Evolutionary conservation across 64 coral and sea anemone genomes (phyloP).

Genomic region (Montipora sp.): DNA sequence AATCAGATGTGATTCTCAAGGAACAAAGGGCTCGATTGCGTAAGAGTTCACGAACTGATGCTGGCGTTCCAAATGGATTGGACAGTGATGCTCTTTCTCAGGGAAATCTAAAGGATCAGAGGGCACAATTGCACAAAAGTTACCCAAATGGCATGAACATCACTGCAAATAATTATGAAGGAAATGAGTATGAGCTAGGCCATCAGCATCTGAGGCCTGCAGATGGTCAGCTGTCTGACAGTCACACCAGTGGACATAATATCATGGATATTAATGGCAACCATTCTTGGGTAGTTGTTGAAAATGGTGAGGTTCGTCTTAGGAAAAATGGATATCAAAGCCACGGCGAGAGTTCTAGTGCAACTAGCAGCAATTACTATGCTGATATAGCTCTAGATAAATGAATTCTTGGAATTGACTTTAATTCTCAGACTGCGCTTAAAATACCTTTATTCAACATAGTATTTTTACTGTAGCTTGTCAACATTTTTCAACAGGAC

Average conservation of each 20-base stretch:
- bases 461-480: neutral
- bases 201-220: conserved; percentile 7
- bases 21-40: conserved; percentile 46
- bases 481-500: neutral
- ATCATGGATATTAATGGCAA: conserved; percentile 1
- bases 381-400: conserved; percentile 69
- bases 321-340: conserved; percentile 42
- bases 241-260: neutral
- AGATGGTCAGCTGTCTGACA: conserved; percentile 1
- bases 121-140: conserved; percentile 11
- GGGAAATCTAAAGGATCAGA: conserved; percentile 14
- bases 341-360: conserved; percentile 55
- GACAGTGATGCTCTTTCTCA: conserved; percentile 17
- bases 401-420: neutral
- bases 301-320: conserved; percentile 25
- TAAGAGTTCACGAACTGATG: neutral
- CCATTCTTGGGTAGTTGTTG: neutral
- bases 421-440: neutral
- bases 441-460: neutral
- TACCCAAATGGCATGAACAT: no score
- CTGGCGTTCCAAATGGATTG: neutral
- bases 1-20: conserved; percentile 21
- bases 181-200: conserved; percentile 5
- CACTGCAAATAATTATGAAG: neutral
- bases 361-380: conserved; percentile 89